These are phyloP conservation scores for Amblyjoppa proteus DNA, from an alignment of 2,888 invertebrate genomes.

Conservation along the genomic window DNA sequence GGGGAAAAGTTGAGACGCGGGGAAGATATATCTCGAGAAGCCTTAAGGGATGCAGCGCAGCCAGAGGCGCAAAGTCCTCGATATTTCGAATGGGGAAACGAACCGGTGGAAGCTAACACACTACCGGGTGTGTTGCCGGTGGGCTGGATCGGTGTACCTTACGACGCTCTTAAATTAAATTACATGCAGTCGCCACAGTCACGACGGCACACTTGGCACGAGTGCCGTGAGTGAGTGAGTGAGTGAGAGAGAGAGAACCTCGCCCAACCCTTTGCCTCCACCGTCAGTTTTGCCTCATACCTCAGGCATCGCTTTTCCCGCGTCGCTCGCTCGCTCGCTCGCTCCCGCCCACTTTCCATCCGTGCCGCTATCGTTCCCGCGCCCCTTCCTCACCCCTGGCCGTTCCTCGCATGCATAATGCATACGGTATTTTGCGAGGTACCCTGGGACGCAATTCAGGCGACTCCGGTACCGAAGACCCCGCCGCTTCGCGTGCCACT, in stretches of 20 bases:
- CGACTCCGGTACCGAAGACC: conserved; percentile 60
- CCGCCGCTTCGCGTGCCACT: conserved; percentile 53
- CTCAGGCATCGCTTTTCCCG: conserved; percentile 32
- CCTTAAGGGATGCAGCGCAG: conserved; percentile 15
- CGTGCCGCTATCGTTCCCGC: conserved; percentile 12
- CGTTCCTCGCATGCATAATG: conserved; percentile 80
- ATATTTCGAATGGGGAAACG: conserved; percentile 66
- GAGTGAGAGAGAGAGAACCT: conserved; percentile 30
- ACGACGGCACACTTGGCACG: conserved; percentile 82
- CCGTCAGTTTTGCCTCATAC: conserved; percentile 15
- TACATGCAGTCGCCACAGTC: conserved; percentile 82
- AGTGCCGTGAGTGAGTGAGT: conserved; percentile 68
- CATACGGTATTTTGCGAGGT: conserved; percentile 82
- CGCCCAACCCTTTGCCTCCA: conserved; percentile 23
- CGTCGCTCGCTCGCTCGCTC: conserved; percentile 2
- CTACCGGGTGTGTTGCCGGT: conserved; percentile 4
- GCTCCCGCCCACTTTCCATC: background rate
- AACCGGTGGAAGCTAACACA: conserved; percentile 47
- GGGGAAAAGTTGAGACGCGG: background rate
- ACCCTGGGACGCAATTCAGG: conserved; percentile 70
- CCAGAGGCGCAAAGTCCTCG: conserved; percentile 52
- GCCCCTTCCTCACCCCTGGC: conserved; percentile 29
- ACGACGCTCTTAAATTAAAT: conserved; percentile 83
- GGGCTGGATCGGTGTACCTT: conserved; percentile 75
- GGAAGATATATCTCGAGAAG: conserved; percentile 36